These are phyloP conservation scores for Asteroscopus sphinx DNA, from an alignment of 2,888 invertebrate species.

Conservation along the genomic window DNA sequence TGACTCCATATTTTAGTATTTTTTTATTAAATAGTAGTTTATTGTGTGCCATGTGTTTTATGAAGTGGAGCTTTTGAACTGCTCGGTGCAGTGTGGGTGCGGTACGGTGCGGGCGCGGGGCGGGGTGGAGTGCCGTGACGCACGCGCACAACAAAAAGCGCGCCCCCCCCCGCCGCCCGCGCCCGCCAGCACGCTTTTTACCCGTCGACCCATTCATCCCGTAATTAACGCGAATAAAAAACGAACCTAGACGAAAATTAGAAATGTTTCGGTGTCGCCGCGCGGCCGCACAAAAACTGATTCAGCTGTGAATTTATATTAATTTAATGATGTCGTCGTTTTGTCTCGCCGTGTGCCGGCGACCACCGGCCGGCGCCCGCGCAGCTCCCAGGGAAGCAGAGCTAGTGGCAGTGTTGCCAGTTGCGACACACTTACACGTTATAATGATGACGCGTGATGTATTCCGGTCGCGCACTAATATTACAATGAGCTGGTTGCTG, in stretches of 20 bases:
- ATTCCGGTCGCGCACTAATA: constrained; percentile 59
- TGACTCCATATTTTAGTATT: no score
- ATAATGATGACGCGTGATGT: constrained; percentile 69
- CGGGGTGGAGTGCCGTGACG: constrained; percentile 69
- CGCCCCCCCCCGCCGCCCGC: constrained; percentile 36
- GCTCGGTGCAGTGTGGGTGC: constrained; percentile 6
- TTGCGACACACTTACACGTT: constrained; percentile 63
- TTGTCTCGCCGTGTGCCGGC: constrained; percentile 71
- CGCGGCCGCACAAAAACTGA: constrained; percentile 70
- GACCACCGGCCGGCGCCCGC: constrained; percentile 6
- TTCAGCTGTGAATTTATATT: constrained; percentile 76
- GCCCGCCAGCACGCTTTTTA: constrained; percentile 62
- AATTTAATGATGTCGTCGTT: constrained; percentile 84
- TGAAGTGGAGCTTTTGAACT: constrained; percentile 30
- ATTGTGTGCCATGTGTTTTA: background rate
- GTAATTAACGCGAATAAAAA: constrained; percentile 87
- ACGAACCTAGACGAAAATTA: constrained; percentile 80
- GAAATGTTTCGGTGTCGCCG: constrained; percentile 82
- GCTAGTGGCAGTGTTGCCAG: constrained; percentile 10
- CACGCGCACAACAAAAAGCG: constrained; percentile 78
- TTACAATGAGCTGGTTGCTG: constrained; percentile 59
- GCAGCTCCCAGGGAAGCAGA: constrained; percentile 22
- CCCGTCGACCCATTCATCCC: constrained; percentile 78
- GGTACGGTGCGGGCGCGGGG: constrained; percentile 27
- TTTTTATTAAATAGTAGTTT: no score